Conservation (phyloP, 2,888 invertebrate genomes). For the Euzophera pinguis region DNA sequence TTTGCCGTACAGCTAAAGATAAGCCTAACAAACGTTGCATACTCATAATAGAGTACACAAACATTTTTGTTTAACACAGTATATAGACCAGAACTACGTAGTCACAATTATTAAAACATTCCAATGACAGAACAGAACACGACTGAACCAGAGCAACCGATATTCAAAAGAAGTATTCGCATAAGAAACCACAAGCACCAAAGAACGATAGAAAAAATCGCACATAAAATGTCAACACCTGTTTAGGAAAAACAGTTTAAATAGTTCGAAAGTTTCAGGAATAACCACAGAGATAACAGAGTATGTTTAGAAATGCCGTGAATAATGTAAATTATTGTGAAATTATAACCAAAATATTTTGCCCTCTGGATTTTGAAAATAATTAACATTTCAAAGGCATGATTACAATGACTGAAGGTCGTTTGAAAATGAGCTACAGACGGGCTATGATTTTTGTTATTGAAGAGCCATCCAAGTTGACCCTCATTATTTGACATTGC, state of each 20-base stretch:
- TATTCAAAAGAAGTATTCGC: no score
- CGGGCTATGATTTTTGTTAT: conserved; percentile 5
- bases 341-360: background rate
- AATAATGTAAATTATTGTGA: background rate
- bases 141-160: no score
- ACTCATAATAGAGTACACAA: background rate
- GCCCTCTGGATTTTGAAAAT: conserved; percentile 9
- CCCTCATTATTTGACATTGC: background rate
- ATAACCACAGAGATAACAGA: background rate
- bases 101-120: no score
- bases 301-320: background rate
- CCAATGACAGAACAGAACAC: no score
- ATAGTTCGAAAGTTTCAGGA: background rate
- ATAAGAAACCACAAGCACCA: no score
- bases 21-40: conserved; percentile 52
- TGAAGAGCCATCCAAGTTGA: conserved; percentile 6
- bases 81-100: background rate
- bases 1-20: conserved; percentile 62
- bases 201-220: no score
- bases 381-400: conserved; percentile 22
- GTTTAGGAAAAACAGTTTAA: no score
- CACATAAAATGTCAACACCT: no score
- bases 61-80: background rate
- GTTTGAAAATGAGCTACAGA: conserved; percentile 17
- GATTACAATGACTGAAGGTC: conserved; percentile 17